Base-by-base conservation (phyloP, 1,140 invertebrate genomes). In the Rhopalosiphum maidis region DNA sequence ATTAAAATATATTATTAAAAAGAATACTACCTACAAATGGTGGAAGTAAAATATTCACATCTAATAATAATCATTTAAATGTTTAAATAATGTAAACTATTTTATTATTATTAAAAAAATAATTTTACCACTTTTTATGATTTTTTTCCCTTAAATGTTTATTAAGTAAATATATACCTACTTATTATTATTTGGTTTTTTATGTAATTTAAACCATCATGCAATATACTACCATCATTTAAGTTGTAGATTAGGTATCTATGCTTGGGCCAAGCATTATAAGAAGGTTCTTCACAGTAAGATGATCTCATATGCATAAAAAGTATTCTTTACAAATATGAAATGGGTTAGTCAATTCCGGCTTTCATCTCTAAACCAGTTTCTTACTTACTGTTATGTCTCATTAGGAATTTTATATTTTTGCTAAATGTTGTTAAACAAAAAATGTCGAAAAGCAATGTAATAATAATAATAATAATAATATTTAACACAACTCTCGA, bases 351-450 rank as follows among this genome's bases (percentile, higher is more conserved):
- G n/a, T 77, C 5, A n/a, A 77, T 77, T 77, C 60, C 60, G 60
- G 60, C 60, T 77, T 77, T 77, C 60, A 77, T n/a, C 30, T 77
- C n/a, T n/a, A 77, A 77, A 77, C 60, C 60, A 77, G 60, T 77
- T 77, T 77, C 60, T 15, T 77, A n/a, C 60, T 77, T n/a, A 77
- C 60, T 77, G 60, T 77, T 77, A 77, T 77, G 60, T 77, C n/a
- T 18, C n/a, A 77, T 35, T 18, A 18, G n/a, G n/a, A 77, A 18
- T 77, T n/a, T 77, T 77, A 77, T 77, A 35, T 77, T 77, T 77
- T n/a, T 77, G 60, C 30, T 77, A 77, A 77, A 77, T 77, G 15
- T 35, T 77, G 60, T 77, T 77, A 77, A n/a, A 21, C 30, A 77
- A 77, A 77, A 77, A 77, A 77, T 77, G 60, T 35, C 60, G 15